Conservation (phyloP, 2,888 invertebrate genomes). For the Lepidocyrtoides sp. region DNA sequence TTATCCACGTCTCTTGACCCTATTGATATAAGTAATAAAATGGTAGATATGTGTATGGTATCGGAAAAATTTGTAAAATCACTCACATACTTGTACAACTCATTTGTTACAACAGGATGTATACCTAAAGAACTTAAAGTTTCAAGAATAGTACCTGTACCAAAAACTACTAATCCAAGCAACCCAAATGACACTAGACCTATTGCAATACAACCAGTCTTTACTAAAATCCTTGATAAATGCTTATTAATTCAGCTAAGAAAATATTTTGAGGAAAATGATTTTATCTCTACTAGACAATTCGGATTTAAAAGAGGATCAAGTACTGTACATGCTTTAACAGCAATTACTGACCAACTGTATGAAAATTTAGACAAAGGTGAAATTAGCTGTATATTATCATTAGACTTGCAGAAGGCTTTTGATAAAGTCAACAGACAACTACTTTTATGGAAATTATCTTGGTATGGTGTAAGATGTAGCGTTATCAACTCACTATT, state of each 20-base stretch:
- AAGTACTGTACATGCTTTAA: not conserved
- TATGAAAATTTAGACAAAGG: not conserved
- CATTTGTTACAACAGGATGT: not conserved
- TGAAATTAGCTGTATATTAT: not conserved
- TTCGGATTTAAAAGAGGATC: not conserved
- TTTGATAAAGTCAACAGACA: not conserved
- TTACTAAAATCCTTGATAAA: slow-evolving; percentile 2
- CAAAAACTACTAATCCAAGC: not conserved
- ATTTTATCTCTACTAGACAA: slow-evolving; percentile 7
- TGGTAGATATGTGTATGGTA: not conserved
- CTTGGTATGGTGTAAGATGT: not conserved
- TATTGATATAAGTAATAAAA: not conserved
- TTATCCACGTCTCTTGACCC: not conserved
- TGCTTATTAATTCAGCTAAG: not conserved
- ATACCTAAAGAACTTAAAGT: slow-evolving; percentile 12
- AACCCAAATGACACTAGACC: not conserved
- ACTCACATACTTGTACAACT: not conserved
- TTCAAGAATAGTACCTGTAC: slow-evolving; percentile 6
- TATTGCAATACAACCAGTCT: not conserved
- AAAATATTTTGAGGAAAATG: not conserved
- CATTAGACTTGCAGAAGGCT: slow-evolving; percentile 6
- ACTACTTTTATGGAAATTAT: not conserved
- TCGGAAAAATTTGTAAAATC: not conserved
- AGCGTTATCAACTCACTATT: not conserved
- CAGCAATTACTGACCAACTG: not conserved